Percentiles rank a stretch among this genome's conserved stretches.
phyloP scores from a whole-genome alignment of 2,113 vertebrate species.

The Clarias gariepinus region DNA sequence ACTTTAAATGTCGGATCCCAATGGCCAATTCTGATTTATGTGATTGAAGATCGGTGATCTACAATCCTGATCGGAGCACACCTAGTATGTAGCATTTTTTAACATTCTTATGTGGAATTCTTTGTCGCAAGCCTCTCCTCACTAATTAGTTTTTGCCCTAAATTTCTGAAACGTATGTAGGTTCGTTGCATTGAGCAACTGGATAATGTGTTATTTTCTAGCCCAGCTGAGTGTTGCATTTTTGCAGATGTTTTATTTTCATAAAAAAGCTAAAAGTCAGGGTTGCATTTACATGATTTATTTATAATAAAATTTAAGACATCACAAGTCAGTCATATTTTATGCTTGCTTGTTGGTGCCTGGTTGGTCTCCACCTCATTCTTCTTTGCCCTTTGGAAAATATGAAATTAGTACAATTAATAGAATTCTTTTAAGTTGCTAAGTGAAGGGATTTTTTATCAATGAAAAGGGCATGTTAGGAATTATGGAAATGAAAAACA shows the following conservation, averaged over 20 bases:
- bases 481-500: not conserved
- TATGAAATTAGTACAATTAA: not conserved
- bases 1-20: no score
- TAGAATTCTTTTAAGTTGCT: no score
- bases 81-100: not conserved
- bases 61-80: no score
- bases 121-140: not conserved
- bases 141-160: not conserved
- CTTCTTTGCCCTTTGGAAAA: conserved; percentile 20
- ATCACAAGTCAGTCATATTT: conserved; percentile 63
- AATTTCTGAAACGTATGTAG: not conserved
- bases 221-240: not conserved
- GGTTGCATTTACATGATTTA: conserved; percentile 5
- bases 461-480: not conserved
- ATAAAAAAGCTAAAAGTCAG: not conserved
- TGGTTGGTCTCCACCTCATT: conserved; percentile 14
- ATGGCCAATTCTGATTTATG: no score
- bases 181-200: not conserved
- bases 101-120: not conserved
- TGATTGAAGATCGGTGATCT: not conserved
- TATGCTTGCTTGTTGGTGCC: conserved; percentile 60
- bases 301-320: conserved; percentile 40
- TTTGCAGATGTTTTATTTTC: not conserved
- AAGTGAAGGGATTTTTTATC: no score
- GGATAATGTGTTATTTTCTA: not conserved